phyloP scores from a whole-genome alignment of 2,113 vertebrate genomes.

The Hylia prasina region DNA sequence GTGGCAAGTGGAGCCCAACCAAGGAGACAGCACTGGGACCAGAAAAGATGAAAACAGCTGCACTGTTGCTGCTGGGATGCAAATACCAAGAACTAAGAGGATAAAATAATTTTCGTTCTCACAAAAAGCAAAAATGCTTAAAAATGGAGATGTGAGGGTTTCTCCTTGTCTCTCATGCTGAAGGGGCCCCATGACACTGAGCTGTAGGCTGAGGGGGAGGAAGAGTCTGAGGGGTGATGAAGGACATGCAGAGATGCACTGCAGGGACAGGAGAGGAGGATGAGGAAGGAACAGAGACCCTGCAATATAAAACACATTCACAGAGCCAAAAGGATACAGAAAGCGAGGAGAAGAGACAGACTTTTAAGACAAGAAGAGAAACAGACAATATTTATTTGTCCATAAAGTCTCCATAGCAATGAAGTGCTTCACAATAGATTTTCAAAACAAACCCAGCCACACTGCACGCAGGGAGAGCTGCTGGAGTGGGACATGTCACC shows the following conservation, averaged over 20 bases:
- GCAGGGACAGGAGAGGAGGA: background rate
- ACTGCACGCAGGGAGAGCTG: background rate
- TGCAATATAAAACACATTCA: background rate
- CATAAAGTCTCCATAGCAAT: constrained; percentile 14
- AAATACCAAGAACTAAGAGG: background rate
- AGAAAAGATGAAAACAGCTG: background rate
- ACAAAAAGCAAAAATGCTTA: background rate
- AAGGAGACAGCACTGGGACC: fast-evolving
- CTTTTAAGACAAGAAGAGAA: background rate
- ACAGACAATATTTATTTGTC: constrained; percentile 39
- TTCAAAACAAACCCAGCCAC: background rate
- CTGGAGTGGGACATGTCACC: fast-evolving
- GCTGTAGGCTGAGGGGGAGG: background rate
- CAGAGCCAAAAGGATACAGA: background rate
- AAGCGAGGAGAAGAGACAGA: background rate
- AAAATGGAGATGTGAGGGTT: background rate
- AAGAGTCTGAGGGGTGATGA: background rate
- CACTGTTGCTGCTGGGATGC: background rate
- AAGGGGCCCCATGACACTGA: background rate
- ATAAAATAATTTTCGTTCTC: background rate
- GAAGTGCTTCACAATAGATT: background rate
- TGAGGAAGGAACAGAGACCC: background rate
- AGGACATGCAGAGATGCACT: background rate
- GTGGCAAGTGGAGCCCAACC: background rate
- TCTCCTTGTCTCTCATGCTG: background rate